These are phyloP conservation scores for Notoglanidium macrostoma DNA, from an alignment of 2,797 vertebrate species.

Conservation along the genomic window DNA sequence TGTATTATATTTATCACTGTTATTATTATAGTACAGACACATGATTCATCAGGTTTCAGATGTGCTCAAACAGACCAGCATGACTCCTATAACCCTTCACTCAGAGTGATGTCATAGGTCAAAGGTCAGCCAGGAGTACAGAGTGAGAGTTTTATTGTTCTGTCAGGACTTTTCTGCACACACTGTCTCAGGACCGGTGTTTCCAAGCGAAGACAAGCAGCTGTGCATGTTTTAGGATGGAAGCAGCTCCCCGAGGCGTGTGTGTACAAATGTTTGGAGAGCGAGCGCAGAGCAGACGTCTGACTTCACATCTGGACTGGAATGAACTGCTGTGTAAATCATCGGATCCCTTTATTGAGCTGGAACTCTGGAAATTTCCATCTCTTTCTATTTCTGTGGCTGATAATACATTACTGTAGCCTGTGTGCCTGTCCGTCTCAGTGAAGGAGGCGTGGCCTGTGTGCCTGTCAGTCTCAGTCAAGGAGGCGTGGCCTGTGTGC, in stretches of 20 bases:
- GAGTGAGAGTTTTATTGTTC: not conserved
- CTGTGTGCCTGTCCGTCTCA: not conserved
- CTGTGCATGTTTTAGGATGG: slow-evolving; percentile 1
- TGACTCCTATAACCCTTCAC: not conserved
- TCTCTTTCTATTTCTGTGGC: not conserved
- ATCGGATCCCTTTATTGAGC: not conserved
- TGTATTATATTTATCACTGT: not conserved
- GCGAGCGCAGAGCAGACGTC: not conserved
- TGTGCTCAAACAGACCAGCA: not conserved
- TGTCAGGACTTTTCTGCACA: not conserved
- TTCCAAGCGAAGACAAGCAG: not conserved
- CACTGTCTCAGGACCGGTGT: too few relatives aligned
- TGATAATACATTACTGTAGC: not conserved
- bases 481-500: not conserved
- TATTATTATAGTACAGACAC: not conserved
- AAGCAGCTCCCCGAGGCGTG: not conserved
- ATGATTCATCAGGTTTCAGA: not conserved
- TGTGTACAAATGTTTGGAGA: not conserved
- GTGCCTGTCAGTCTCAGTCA: not conserved
- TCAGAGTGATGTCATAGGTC: not conserved
- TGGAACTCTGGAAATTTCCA: not conserved
- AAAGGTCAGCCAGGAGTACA: not conserved
- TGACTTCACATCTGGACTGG: slow-evolving; percentile 26
- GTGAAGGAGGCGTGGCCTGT: not conserved
- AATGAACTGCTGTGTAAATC: not conserved